Evolutionary conservation across 2,113 vertebrate species (phyloP).

Genomic region (Polypterus bichir): DNA sequence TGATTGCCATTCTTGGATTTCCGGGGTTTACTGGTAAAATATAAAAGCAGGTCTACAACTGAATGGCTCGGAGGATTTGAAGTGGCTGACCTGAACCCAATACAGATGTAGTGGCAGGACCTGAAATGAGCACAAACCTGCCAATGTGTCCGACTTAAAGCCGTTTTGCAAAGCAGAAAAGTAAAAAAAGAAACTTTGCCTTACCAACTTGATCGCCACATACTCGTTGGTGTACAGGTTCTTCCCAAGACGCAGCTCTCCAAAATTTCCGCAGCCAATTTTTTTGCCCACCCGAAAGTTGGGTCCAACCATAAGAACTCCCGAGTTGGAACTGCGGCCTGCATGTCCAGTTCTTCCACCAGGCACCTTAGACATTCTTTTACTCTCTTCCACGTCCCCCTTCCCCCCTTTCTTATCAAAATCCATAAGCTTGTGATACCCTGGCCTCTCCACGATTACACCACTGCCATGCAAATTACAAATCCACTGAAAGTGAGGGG

Average conservation of each 20-base stretch:
- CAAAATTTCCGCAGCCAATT: constrained; percentile 92
- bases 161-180: no score
- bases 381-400: constrained; percentile 73
- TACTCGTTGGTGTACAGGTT: constrained; percentile 96
- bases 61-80: no score
- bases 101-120: no score
- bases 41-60: no score
- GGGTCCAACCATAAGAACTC: constrained; percentile 91
- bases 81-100: no score
- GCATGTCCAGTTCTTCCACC: constrained; percentile 55
- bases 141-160: no score
- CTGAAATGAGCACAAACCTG: no score
- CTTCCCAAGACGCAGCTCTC: constrained; percentile 86
- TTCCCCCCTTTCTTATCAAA: constrained; percentile 98
- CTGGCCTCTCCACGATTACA: constrained; percentile 98
- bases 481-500: constrained; percentile 54
- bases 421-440: constrained; percentile 99
- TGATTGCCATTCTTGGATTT: no score
- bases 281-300: constrained; percentile 95
- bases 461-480: constrained; percentile 80
- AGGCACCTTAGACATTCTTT: constrained; percentile 71
- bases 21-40: no score
- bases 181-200: constrained; percentile 18
- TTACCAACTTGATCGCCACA: constrained; percentile 93
- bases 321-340: constrained; percentile 62